phyloP scores from a whole-genome alignment of 2,113 vertebrate genomes.

The Castor canadensis region DNA sequence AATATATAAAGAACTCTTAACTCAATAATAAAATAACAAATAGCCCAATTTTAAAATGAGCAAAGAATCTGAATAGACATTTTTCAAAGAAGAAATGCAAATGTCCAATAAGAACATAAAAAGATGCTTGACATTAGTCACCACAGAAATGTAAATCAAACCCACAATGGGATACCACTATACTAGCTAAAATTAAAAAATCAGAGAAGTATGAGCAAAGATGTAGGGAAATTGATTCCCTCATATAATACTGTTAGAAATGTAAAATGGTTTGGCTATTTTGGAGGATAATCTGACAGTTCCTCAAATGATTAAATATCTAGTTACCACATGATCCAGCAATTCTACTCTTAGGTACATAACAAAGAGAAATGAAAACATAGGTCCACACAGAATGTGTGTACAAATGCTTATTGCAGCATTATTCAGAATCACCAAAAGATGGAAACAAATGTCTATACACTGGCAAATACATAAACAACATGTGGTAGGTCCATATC shows the following conservation, averaged over 20 bases:
- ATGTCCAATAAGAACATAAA: background rate
- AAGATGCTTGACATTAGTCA: background rate
- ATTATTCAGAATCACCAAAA: constrained; percentile 21
- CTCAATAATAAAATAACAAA: background rate
- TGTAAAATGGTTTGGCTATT: background rate
- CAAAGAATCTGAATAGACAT: background rate
- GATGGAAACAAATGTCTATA: background rate
- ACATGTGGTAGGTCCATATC: background rate
- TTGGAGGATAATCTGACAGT: background rate
- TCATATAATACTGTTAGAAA: background rate
- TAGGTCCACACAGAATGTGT: background rate
- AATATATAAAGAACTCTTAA: background rate
- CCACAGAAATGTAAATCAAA: constrained; percentile 13
- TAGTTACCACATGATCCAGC: background rate
- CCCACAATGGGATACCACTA: background rate
- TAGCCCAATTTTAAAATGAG: constrained; percentile 20
- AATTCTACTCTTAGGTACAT: background rate
- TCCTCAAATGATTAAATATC: constrained; percentile 7
- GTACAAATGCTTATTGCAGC: background rate
- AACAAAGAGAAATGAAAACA: constrained; percentile 43
- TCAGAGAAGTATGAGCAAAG: constrained; percentile 11
- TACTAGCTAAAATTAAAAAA: background rate
- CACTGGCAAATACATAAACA: background rate
- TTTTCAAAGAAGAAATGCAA: constrained; percentile 43
- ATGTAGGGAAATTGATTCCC: background rate